Percentiles rank a stretch among this genome's conserved stretches.
phyloP scores from a whole-genome alignment of 2,113 vertebrate species.

The Micronycteris hirsuta region DNA sequence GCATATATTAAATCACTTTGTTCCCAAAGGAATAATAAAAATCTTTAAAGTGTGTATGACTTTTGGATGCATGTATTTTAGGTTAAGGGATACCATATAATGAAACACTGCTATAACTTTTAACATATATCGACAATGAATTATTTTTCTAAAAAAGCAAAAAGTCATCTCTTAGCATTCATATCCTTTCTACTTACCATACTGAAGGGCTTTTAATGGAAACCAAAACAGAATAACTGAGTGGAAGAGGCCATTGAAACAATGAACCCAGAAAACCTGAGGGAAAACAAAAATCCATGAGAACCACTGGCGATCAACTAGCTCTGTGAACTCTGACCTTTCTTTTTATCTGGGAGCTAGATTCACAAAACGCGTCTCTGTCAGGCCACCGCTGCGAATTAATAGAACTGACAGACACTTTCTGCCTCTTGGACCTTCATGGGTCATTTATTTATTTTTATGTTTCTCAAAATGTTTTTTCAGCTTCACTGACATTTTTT shows the following conservation, averaged over 20 bases:
- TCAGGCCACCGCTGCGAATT: conserved; percentile 87
- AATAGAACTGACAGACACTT: conserved; percentile 94
- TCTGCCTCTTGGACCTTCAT: conserved; percentile 89
- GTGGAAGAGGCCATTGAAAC: conserved; percentile 99
- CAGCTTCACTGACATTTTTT: conserved; percentile 76
- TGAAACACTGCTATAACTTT: not conserved
- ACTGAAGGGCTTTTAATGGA: conserved; percentile 97
- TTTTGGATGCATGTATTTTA: conserved; percentile 36
- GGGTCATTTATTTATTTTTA: conserved; percentile 86
- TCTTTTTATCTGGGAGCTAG: conserved; percentile 89
- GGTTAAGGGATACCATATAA: conserved; percentile 52
- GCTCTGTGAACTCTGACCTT: conserved; percentile 91
- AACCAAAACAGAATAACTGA: conserved; percentile 99
- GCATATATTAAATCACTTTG: conserved; percentile 71
- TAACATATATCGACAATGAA: conserved; percentile 25
- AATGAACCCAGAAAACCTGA: conserved; percentile 99
- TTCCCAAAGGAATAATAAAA: conserved; percentile 63
- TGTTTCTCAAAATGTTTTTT: conserved; percentile 78
- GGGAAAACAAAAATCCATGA: conserved; percentile 90
- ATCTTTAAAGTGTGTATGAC: conserved; percentile 14
- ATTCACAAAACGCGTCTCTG: conserved; percentile 96
- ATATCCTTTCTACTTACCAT: conserved; percentile 87
- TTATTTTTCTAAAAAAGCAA: conserved; percentile 54
- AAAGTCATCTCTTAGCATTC: conserved; percentile 55
- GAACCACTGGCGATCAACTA: conserved; percentile 90